phyloP scores from a whole-genome alignment of 2,797 vertebrate species.

The Brachymystax lenok region DNA sequence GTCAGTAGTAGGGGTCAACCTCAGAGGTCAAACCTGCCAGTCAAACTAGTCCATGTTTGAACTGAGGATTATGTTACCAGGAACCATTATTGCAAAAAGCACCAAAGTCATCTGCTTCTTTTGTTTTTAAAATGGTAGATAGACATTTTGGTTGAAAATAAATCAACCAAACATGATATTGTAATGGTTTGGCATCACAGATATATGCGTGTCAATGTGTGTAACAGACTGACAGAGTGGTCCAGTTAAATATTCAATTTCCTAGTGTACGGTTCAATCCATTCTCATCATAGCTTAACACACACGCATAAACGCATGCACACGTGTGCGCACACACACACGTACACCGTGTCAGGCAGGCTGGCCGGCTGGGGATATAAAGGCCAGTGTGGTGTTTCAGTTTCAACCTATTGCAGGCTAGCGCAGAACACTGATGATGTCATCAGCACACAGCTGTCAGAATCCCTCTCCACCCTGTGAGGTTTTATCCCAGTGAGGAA shows the following conservation, averaged over 20 bases:
- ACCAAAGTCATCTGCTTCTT: neutral
- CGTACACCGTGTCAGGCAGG: neutral
- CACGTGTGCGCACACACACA: neutral
- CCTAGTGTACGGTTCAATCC: neutral
- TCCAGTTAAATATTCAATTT: neutral
- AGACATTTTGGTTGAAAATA: neutral
- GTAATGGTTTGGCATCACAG: neutral
- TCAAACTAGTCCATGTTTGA: neutral
- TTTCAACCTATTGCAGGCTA: neutral
- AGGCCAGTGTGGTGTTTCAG: neutral
- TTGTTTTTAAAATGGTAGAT: neutral
- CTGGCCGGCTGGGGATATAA: neutral
- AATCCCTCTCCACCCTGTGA: neutral
- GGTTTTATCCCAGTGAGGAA: neutral
- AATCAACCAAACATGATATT: neutral
- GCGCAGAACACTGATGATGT: neutral
- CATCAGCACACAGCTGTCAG: slow-evolving; percentile 1
- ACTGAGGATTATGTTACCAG: slow-evolving; percentile 2
- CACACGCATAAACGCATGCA: neutral
- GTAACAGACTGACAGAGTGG: slow-evolving; percentile 33
- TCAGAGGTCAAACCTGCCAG: slow-evolving; percentile 10
- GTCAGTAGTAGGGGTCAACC: neutral
- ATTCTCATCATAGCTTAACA: neutral
- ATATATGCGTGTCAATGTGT: slow-evolving; percentile 32
- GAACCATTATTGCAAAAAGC: neutral